Percentiles rank a stretch among this genome's conserved stretches.
These are phyloP conservation scores for Siderastrea siderea DNA, from an alignment of 92 coral and sea anemone species.

Conservation along the genomic window DNA sequence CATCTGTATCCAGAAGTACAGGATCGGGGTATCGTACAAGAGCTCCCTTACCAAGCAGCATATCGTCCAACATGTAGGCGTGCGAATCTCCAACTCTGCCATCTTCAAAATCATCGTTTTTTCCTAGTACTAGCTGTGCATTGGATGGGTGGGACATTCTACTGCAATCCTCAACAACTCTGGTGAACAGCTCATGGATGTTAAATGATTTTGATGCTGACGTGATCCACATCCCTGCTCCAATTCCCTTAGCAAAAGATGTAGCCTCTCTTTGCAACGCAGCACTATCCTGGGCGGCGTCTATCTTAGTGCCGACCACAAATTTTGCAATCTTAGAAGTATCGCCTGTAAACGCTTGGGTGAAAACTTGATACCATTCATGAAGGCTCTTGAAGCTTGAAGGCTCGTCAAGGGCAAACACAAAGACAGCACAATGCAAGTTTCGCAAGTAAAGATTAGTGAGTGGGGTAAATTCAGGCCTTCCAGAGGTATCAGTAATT, in stretches of 20 bases:
- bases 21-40: constrained; percentile 66
- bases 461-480: constrained; percentile 29
- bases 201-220: constrained; percentile 64
- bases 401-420: constrained; percentile 76
- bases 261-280: constrained; percentile 61
- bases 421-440: constrained; percentile 73
- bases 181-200: constrained; percentile 55
- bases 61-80: constrained; percentile 25
- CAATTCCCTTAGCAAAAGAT: constrained; percentile 61
- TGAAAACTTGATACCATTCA: constrained; percentile 56
- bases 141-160: not conserved
- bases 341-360: constrained; percentile 49
- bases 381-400: constrained; percentile 61
- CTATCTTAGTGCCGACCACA: constrained; percentile 79
- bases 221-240: constrained; percentile 67
- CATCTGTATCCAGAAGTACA: constrained; percentile 43
- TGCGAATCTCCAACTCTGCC: not conserved
- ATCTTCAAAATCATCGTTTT: not conserved
- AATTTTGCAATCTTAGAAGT: constrained; percentile 40
- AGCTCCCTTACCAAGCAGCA: constrained; percentile 16
- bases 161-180: constrained; percentile 35
- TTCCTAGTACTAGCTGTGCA: not conserved
- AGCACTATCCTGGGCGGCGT: constrained; percentile 31
- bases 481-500: constrained; percentile 76
- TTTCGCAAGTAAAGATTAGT: constrained; percentile 50